A percentile compares a stretch with the other conserved stretches of the same genome.
Conservation (phyloP, 2,888 invertebrate species). For the Chalcis sispes region DNA sequence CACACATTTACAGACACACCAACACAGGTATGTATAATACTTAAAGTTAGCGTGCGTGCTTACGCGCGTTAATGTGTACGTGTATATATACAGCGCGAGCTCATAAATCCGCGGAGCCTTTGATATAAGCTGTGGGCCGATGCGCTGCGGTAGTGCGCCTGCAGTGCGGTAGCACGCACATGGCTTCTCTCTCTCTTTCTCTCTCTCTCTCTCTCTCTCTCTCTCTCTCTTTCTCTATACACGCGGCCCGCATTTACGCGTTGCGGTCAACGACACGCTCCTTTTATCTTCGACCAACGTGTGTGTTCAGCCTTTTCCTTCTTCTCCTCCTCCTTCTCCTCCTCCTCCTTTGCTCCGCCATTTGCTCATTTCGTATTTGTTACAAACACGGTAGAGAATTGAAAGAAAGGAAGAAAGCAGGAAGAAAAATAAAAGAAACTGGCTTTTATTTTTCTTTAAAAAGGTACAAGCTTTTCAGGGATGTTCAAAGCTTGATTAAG, state of each 20-base stretch:
- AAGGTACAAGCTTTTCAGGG: too few species aligned
- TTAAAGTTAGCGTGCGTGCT: too few species aligned
- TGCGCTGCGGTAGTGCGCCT: conserved; percentile 11
- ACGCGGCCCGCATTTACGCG: not conserved
- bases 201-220: too few species aligned
- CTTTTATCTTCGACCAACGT: too few species aligned
- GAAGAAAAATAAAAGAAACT: not conserved
- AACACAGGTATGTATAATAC: too few species aligned
- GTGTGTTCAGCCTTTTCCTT: not conserved
- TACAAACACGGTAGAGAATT: too few species aligned
- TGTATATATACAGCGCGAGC: not conserved
- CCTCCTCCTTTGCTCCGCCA: not conserved
- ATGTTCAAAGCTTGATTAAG: too few species aligned
- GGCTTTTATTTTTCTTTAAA: too few species aligned
- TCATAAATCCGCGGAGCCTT: conserved; percentile 1
- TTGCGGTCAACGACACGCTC: conserved; percentile 17
- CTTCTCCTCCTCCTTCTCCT: not conserved
- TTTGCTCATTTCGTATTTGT: not conserved
- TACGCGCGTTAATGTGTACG: not conserved
- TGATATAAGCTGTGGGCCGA: not conserved
- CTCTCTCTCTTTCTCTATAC: too few species aligned
- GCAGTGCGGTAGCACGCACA: conserved; percentile 45
- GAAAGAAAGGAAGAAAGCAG: conserved; percentile 1
- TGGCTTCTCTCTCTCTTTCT: too few species aligned
- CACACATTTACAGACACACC: not conserved